These are phyloP conservation scores for Lasioglossum zephyrum DNA, from an alignment of 2,888 invertebrate species.

Conservation along the genomic window DNA sequence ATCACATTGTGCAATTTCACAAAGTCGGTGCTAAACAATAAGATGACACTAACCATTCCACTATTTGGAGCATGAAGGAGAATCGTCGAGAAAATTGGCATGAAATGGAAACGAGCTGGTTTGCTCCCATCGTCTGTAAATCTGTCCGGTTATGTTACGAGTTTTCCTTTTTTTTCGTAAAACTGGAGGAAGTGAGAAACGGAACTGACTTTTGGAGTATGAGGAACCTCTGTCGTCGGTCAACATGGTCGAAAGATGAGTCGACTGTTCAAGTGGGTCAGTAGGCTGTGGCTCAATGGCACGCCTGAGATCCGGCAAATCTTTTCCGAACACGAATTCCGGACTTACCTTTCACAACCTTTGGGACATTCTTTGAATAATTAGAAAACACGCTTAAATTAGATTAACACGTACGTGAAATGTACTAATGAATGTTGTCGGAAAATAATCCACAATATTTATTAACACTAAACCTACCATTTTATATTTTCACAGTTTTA, in stretches of 20 bases:
- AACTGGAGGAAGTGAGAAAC: background rate
- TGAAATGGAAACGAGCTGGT: background rate
- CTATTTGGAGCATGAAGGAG: conserved; percentile 1
- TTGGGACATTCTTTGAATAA: conserved; percentile 35
- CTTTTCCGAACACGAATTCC: conserved; percentile 56
- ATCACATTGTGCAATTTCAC: background rate
- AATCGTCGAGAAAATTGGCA: background rate
- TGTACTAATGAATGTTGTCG: background rate
- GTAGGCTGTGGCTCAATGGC: conserved; percentile 78
- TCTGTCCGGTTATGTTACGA: background rate
- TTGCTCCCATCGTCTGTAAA: background rate
- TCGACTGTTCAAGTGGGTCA: conserved; percentile 72
- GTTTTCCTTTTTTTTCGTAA: background rate
- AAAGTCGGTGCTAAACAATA: background rate
- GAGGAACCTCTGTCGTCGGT: conserved; percentile 16
- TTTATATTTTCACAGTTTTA: no score
- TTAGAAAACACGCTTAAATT: background rate
- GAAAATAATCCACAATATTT: no score
- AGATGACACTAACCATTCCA: background rate
- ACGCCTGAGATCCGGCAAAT: conserved; percentile 69
- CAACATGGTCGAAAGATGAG: conserved; percentile 41
- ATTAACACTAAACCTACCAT: no score
- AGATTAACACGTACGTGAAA: background rate
- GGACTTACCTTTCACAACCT: conserved; percentile 58
- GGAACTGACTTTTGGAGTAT: conserved; percentile 39